Base-by-base conservation (phyloP, 2,113 vertebrate species). In the Lampris incognitus region DNA sequence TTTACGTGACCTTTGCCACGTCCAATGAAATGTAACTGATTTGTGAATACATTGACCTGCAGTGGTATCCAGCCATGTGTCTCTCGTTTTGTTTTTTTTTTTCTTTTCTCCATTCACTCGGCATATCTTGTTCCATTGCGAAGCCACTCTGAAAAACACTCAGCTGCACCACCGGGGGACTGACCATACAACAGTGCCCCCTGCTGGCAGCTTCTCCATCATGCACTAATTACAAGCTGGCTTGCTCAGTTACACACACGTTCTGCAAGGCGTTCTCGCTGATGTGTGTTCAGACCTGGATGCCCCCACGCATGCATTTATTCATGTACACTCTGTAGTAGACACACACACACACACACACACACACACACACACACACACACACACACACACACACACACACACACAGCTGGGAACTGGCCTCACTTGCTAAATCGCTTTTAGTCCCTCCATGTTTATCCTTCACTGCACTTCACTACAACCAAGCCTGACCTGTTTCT, bases 101-200 rank as follows among this genome's bases (percentile, higher is more conserved):
- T 68, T 72, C 58, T 64, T 40, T 71, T 51, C 5, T 71, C 52
- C 65, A 24, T 24, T 24, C 24, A 24, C 24, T 24, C 24, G 24
- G 24, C 24, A 24, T 24, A 24, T 24, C 24, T 24, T 24, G 24
- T 24, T 24, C 24, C 24, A 24, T 24, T 24, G 24, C 24, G 24
- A 24, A 24, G 24, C 24, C 10, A 56, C n/a, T 2, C 37, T 58
- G 56, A 38, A 58, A 9, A 9, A 61, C 39, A 41, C 44, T 75
- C 8, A 37, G 5, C 57, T 40, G 37, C 39, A 63, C 9, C 48
- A 50, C 5, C 3, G 3, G 11, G 10, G 63, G 13, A 89, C 75
- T 74, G 60, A 72, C 49, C 85, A 87, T 85, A 78, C 89, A 89
- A 88, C 88, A 92, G 80, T 90, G 92, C 90, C 92, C 92, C 89